A percentile compares a stretch with the other conserved stretches of the same genome.
phyloP scores from a whole-genome alignment of 2,113 vertebrate species.

The Xenus cinereus region DNA sequence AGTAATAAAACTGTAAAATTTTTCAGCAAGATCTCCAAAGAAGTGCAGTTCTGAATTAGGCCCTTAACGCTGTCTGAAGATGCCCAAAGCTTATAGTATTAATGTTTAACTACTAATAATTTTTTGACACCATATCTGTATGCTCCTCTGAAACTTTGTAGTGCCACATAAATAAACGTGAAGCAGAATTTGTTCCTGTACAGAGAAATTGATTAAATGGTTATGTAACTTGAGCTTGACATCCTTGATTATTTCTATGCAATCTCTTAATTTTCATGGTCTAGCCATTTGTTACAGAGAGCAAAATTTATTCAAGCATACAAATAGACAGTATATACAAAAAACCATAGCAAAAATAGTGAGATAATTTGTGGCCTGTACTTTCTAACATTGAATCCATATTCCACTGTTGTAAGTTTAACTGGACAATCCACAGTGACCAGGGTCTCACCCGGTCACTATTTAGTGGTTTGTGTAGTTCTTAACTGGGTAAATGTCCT shows the following conservation, averaged over 20 bases:
- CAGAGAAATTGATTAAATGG: neutral
- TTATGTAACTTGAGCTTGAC: neutral
- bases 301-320: neutral
- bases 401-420: neutral
- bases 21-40: neutral
- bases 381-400: neutral
- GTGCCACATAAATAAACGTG: neutral
- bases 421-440: neutral
- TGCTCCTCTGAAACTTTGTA: neutral
- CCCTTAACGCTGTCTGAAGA: neutral
- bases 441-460: neutral
- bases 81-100: neutral
- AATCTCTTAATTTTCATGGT: neutral
- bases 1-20: neutral
- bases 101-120: neutral
- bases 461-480: neutral
- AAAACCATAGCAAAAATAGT: fast-evolving
- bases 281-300: neutral
- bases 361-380: neutral
- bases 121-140: neutral
- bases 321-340: neutral
- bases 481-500: neutral
- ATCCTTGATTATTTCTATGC: neutral
- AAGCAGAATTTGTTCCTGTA: neutral
- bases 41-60: constrained; percentile 1